phyloP scores from a whole-genome alignment of 2,797 vertebrate species.

The Hyperoplus lanceolatus region DNA sequence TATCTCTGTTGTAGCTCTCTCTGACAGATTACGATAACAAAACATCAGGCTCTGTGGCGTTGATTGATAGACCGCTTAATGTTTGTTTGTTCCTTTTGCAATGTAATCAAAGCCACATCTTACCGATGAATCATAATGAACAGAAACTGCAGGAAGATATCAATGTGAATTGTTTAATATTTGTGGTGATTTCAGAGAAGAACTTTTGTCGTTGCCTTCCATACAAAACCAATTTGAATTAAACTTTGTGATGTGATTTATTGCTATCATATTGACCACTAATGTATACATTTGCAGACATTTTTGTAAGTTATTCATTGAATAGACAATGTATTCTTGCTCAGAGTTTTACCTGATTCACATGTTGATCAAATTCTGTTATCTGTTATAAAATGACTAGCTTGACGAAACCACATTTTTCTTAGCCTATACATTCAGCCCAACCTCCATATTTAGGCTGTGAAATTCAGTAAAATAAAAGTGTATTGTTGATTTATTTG shows the following conservation, averaged over 20 bases:
- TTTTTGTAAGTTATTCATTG: neutral
- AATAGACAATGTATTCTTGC: neutral
- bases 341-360: neutral
- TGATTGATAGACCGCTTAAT: neutral
- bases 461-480: neutral
- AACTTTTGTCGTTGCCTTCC: neutral
- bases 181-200: neutral
- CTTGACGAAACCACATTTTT: too few species aligned
- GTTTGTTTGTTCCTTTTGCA: too few species aligned
- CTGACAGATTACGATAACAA: conserved; percentile 24
- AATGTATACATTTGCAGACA: neutral
- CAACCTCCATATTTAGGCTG: neutral
- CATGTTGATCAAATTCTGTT: neutral
- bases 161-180: neutral
- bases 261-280: neutral
- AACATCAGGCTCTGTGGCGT: neutral
- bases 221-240: neutral
- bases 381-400: neutral
- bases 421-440: neutral
- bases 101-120: too few species aligned
- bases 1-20: neutral
- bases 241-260: neutral
- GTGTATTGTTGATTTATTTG: neutral
- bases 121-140: neutral
- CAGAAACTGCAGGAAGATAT: neutral